These are phyloP conservation scores for Thomomys bottae DNA, from an alignment of 2,113 vertebrate species.

Conservation along the genomic window DNA sequence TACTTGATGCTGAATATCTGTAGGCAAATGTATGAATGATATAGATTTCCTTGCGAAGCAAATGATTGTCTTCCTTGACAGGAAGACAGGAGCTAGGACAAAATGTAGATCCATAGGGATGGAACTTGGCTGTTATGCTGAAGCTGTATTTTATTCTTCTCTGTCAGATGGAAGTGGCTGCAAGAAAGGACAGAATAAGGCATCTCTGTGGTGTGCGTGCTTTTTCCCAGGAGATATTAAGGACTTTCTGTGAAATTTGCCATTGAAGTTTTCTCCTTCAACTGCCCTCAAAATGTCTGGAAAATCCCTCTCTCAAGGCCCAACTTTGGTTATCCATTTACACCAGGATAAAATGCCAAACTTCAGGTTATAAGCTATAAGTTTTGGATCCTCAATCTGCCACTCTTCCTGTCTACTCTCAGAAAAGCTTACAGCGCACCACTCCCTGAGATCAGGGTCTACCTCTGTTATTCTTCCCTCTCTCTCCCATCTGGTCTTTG, in stretches of 20 bases:
- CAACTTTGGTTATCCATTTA: neutral
- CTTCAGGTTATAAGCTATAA: neutral
- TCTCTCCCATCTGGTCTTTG: neutral
- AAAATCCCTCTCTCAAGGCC: neutral
- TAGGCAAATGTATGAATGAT: slow-evolving; percentile 29
- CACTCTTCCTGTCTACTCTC: neutral
- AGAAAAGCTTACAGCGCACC: neutral
- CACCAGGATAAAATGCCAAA: neutral
- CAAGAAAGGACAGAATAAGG: neutral
- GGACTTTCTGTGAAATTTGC: neutral
- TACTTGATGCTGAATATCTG: slow-evolving; percentile 22
- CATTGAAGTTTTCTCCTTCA: neutral
- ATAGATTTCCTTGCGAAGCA: slow-evolving; percentile 31
- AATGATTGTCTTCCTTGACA: neutral
- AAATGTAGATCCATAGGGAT: neutral
- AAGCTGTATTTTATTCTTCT: neutral
- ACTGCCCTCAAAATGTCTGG: neutral
- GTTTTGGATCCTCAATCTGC: neutral
- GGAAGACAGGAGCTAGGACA: neutral
- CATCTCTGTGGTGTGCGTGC: neutral
- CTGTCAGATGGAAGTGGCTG: neutral
- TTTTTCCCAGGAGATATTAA: too few species aligned
- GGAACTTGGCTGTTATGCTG: neutral
- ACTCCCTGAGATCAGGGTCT: neutral
- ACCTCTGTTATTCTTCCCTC: neutral